Conservation (phyloP, 2,888 invertebrate genomes). For the Acleris sparsana region DNA sequence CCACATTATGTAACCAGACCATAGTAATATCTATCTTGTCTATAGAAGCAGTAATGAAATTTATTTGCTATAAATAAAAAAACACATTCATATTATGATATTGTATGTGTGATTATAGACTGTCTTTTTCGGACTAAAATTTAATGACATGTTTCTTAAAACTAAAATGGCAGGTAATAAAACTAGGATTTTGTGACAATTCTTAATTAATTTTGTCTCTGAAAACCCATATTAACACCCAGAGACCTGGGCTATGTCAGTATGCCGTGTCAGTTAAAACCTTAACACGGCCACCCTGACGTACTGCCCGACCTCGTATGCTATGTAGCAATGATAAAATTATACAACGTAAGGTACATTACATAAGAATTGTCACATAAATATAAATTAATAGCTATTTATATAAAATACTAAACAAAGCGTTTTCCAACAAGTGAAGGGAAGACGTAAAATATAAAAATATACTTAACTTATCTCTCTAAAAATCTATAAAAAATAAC, state of each 20-base stretch:
- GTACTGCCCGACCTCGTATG: too few species aligned
- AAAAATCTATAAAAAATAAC: conserved; percentile 16
- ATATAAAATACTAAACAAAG: conserved; percentile 16
- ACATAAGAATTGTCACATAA: background rate
- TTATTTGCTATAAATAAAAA: too few species aligned
- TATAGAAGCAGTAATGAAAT: too few species aligned
- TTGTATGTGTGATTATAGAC: too few species aligned
- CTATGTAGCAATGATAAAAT: background rate
- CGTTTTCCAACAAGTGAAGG: background rate
- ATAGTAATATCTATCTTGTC: too few species aligned
- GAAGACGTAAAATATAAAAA: conserved; percentile 14
- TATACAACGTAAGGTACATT: background rate
- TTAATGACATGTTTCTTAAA: background rate
- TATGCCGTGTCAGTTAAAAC: too few species aligned
- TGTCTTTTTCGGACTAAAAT: too few species aligned
- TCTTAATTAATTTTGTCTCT: background rate
- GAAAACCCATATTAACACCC: too few species aligned
- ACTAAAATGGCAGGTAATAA: conserved; percentile 28
- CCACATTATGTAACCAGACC: too few species aligned
- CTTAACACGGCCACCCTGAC: too few species aligned
- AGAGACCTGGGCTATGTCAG: too few species aligned
- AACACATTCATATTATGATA: too few species aligned
- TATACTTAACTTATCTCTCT: conserved; percentile 9
- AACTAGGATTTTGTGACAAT: conserved; percentile 4
- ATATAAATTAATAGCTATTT: background rate